These are phyloP conservation scores for Cetonia aurata DNA, from an alignment of 2,888 invertebrate genomes.

Conservation along the genomic window DNA sequence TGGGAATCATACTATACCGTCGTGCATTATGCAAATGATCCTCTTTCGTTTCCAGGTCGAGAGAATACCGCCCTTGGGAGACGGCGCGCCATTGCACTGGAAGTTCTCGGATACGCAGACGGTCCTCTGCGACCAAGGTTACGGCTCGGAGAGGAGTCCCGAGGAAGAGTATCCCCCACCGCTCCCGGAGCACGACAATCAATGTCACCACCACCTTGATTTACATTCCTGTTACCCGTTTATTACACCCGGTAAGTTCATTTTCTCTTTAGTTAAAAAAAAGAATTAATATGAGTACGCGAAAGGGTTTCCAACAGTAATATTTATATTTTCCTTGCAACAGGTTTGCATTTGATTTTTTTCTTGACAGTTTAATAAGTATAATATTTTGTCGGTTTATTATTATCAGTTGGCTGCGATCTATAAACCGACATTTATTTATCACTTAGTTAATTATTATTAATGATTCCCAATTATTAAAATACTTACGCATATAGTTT, in stretches of 20 bases:
- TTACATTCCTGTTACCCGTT: slow-evolving; percentile 76
- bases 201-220: slow-evolving; percentile 73
- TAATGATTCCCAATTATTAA: too few species aligned
- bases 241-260: slow-evolving; percentile 75
- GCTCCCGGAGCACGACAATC: slow-evolving; percentile 70
- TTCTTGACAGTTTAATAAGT: too few species aligned
- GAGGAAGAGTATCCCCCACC: slow-evolving; percentile 82
- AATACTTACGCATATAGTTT: too few species aligned
- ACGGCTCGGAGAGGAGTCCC: slow-evolving; percentile 82
- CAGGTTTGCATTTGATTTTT: too few species aligned
- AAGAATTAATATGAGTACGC: not conserved
- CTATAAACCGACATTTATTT: too few species aligned
- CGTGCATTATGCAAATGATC: slow-evolving; percentile 37
- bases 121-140: slow-evolving; percentile 76
- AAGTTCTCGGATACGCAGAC: slow-evolving; percentile 65
- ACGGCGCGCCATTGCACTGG: slow-evolving; percentile 65
- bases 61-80: slow-evolving; percentile 64
- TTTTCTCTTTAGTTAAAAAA: not conserved
- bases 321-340: too few species aligned
- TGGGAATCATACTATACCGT: slow-evolving; percentile 13
- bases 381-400: too few species aligned
- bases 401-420: too few species aligned
- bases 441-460: too few species aligned
- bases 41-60: slow-evolving; percentile 63
- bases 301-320: not conserved